Conservation (phyloP, 2,888 invertebrate species). For the Cactoblastis cactorum region DNA sequence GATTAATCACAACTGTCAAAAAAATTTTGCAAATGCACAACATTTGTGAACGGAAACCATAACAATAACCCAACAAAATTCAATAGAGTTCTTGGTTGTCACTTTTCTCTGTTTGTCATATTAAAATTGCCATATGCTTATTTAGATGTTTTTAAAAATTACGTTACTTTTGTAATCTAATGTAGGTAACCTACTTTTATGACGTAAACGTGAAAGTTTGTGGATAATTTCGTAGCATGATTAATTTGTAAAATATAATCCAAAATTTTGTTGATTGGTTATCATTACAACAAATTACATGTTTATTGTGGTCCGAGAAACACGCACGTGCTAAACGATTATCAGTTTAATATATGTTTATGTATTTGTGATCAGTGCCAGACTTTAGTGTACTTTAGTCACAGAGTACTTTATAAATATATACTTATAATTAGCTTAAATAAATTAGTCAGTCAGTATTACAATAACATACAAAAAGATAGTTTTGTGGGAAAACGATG, state of each 20-base stretch:
- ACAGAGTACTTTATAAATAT: too few species aligned
- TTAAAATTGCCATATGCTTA: background rate
- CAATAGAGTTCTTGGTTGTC: background rate
- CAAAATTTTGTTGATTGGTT: constrained; percentile 15
- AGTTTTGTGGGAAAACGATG: constrained; percentile 34
- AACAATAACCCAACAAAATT: background rate
- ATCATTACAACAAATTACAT: constrained; percentile 28
- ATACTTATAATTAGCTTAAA: too few species aligned
- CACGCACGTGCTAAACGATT: constrained; percentile 47
- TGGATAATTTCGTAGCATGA: constrained; percentile 19
- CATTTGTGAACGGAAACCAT: background rate
- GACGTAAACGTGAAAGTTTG: constrained; percentile 2
- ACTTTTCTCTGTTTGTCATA: background rate
- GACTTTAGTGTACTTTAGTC: constrained; percentile 23
- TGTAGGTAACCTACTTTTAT: background rate
- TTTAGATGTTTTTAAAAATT: background rate
- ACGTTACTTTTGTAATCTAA: background rate
- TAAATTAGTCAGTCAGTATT: too few species aligned
- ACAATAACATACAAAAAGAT: constrained; percentile 32
- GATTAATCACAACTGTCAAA: too few species aligned
- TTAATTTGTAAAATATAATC: constrained; percentile 22
- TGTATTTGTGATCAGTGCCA: constrained; percentile 22
- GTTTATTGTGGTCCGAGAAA: constrained; percentile 23
- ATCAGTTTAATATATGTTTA: constrained; percentile 48
- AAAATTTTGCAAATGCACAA: too few species aligned